phyloP scores from a whole-genome alignment of 2,113 vertebrate species.

The Coregonus clupeaformis region DNA sequence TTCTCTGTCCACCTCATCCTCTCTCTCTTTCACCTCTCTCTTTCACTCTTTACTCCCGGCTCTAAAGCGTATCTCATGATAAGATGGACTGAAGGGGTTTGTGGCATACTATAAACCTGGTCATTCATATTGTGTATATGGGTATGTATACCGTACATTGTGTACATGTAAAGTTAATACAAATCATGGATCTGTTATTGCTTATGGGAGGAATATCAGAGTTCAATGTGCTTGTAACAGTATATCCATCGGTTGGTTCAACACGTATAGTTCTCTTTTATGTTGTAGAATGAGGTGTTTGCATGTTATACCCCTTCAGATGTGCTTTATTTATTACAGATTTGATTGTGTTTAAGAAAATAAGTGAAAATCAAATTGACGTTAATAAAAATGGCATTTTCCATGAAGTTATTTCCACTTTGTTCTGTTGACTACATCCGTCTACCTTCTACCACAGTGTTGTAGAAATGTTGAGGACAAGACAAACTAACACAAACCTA shows the following conservation, averaged over 20 bases:
- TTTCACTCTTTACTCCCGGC: slow-evolving; percentile 8
- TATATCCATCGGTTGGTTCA: slow-evolving; percentile 42
- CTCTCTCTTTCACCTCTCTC: not conserved
- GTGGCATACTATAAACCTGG: not conserved
- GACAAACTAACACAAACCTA: no score
- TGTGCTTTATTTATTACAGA: slow-evolving; percentile 84
- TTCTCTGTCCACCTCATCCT: not conserved
- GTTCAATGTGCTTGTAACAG: slow-evolving; percentile 41
- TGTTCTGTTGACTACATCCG: not conserved
- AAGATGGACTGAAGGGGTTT: slow-evolving; percentile 9
- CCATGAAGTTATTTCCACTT: slow-evolving; percentile 11
- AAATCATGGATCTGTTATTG: slow-evolving; percentile 26
- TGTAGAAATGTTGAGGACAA: slow-evolving; percentile 61
- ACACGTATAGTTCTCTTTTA: slow-evolving; percentile 25
- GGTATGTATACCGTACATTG: slow-evolving; percentile 36
- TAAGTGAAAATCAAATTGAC: slow-evolving; percentile 61
- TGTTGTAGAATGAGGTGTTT: slow-evolving; percentile 71
- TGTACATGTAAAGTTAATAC: slow-evolving; percentile 44
- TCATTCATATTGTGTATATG: slow-evolving; percentile 47
- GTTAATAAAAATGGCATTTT: slow-evolving; percentile 50
- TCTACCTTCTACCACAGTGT: slow-evolving; percentile 45
- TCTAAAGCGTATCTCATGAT: slow-evolving; percentile 12
- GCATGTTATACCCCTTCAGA: slow-evolving; percentile 76
- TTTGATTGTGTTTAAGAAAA: slow-evolving; percentile 53
- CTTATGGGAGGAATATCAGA: no score